Conservation (phyloP, 2,797 vertebrate genomes). For the Oreochromis mossambicus region DNA sequence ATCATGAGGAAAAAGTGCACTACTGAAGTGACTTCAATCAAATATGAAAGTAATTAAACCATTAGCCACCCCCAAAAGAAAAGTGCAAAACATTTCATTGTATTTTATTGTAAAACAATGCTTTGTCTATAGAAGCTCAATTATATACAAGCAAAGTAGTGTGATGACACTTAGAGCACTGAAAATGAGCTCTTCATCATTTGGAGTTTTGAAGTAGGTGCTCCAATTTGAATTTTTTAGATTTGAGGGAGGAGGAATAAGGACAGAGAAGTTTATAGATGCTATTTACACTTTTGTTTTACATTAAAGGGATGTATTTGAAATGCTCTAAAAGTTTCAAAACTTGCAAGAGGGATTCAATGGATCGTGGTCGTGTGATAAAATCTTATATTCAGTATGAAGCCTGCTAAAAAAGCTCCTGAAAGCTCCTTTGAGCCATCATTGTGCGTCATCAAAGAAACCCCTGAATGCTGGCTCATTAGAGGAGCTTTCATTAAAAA, state of each 20-base stretch:
- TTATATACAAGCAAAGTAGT: conserved; percentile 6
- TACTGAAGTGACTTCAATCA: not conserved
- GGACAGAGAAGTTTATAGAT: conserved; percentile 4
- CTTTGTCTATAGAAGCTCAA: not conserved
- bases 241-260: conserved; percentile 8
- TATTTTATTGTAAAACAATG: not conserved
- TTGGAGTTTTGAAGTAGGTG: conserved; percentile 61
- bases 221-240: conserved; percentile 64
- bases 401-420: not conserved
- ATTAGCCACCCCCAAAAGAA: not conserved
- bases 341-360: not conserved
- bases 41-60: not conserved
- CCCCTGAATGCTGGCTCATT: conserved; percentile 19
- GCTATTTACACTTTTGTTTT: conserved; percentile 32
- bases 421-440: conserved; percentile 17
- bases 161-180: conserved; percentile 39
- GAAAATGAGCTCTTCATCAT: conserved; percentile 53
- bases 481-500: conserved; percentile 33
- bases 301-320: conserved; percentile 1
- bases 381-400: conserved; percentile 1
- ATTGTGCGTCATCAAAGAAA: conserved; percentile 38
- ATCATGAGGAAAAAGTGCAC: not conserved
- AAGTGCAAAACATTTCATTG: not conserved
- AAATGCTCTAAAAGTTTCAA: not conserved
- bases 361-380: not conserved